These are phyloP conservation scores for Diuraphis noxia DNA, from an alignment of 1,140 invertebrate genomes.

Conservation along the genomic window DNA sequence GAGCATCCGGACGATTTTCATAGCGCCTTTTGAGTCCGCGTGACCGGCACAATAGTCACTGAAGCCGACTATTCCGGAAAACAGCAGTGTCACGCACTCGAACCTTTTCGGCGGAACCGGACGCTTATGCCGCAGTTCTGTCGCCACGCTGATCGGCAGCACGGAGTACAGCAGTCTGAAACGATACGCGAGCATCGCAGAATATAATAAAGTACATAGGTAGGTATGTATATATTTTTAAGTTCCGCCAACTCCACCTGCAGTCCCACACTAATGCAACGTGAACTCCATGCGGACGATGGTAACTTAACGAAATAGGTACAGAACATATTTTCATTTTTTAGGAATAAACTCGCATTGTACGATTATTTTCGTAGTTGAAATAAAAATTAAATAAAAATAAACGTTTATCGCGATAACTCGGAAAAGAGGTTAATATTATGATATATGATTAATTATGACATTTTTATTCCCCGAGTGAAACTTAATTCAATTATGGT, in stretches of 20 bases:
- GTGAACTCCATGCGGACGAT: too few relatives aligned
- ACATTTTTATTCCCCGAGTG: not conserved
- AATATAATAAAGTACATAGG: too few relatives aligned
- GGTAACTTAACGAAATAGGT: not conserved
- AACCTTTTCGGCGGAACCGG: conserved; percentile 85
- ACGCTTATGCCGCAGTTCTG: conserved; percentile 84
- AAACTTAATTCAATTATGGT: not conserved
- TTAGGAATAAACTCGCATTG: too few relatives aligned
- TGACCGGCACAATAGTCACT: conserved; percentile 83
- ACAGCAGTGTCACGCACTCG: conserved; percentile 86
- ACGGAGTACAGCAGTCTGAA: conserved; percentile 89
- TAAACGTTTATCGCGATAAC: too few relatives aligned
- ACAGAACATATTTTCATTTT: not conserved
- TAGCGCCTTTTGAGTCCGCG: conserved; percentile 82
- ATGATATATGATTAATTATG: not conserved
- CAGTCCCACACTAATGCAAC: too few relatives aligned
- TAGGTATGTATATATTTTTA: too few relatives aligned
- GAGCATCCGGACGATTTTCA: conserved; percentile 90
- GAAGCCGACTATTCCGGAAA: conserved; percentile 93
- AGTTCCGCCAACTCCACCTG: not conserved
- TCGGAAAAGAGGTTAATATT: too few relatives aligned
- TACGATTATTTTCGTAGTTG: too few relatives aligned
- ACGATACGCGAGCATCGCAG: too few relatives aligned
- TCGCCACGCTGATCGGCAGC: conserved; percentile 89
- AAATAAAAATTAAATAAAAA: too few relatives aligned